These are phyloP conservation scores for Idaea biselata DNA, from an alignment of 2,888 invertebrate genomes.

Conservation along the genomic window DNA sequence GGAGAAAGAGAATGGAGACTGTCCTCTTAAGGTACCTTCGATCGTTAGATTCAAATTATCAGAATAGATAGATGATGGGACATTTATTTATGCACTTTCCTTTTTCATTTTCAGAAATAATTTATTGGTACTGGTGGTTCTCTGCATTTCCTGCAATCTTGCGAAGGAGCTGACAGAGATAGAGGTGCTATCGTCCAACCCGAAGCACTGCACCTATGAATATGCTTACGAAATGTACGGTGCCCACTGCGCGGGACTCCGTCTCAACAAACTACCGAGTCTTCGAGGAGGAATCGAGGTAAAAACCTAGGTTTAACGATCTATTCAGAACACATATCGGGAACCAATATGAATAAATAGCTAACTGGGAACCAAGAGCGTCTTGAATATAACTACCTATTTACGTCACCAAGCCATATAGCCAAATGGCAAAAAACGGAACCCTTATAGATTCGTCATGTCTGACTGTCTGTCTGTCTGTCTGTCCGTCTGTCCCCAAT, in stretches of 20 bases:
- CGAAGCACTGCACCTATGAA: conserved; percentile 73
- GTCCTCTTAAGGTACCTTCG: too few species aligned
- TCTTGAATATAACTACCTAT: too few species aligned
- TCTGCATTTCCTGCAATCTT: conserved; percentile 33
- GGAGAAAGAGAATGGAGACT: too few species aligned
- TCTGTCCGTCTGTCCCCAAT: too few species aligned
- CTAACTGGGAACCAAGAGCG: too few species aligned
- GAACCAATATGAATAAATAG: too few species aligned
- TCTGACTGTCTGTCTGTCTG: too few species aligned
- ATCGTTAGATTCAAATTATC: too few species aligned
- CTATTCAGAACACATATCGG: conserved; percentile 4
- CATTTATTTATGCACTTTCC: background rate
- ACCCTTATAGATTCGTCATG: too few species aligned
- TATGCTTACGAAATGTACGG: conserved; percentile 77
- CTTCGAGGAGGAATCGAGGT: conserved; percentile 80
- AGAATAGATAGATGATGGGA: too few species aligned
- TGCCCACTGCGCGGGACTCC: conserved; percentile 75
- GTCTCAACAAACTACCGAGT: conserved; percentile 70
- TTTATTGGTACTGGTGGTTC: conserved; percentile 33
- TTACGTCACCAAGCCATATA: too few species aligned
- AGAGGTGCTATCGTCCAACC: conserved; percentile 52
- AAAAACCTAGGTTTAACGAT: conserved; percentile 10
- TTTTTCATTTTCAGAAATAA: conserved; percentile 45
- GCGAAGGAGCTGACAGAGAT: conserved; percentile 60
- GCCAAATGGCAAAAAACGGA: too few species aligned